phyloP scores from a whole-genome alignment of 2,113 vertebrate species.

The Numenius arquata region DNA sequence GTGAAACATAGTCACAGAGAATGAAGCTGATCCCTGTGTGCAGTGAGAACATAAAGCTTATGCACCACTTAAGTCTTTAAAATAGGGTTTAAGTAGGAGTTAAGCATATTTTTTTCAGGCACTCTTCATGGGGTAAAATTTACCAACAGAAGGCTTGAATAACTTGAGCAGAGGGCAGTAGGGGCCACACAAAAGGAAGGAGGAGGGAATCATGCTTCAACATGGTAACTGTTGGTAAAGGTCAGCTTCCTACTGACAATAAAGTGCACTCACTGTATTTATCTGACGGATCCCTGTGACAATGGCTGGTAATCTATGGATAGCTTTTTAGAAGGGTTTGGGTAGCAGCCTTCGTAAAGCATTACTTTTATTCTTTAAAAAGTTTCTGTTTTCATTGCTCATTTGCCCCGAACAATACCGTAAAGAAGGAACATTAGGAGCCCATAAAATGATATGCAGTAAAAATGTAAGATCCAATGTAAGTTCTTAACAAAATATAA shows the following conservation, averaged over 20 bases:
- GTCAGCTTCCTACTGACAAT: constrained; percentile 53
- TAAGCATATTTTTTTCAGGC: constrained; percentile 35
- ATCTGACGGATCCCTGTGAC: constrained; percentile 66
- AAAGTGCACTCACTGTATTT: constrained; percentile 69
- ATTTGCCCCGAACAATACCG: not conserved
- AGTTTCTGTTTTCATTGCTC: not conserved
- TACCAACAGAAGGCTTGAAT: constrained; percentile 51
- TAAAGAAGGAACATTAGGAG: not conserved
- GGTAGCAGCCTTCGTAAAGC: not conserved
- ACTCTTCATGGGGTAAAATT: constrained; percentile 49
- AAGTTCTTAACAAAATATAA: not conserved
- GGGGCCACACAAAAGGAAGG: constrained; percentile 42
- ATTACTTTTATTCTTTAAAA: not conserved
- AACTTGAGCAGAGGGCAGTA: constrained; percentile 37
- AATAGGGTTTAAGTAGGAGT: constrained; percentile 33
- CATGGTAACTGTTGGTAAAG: constrained; percentile 43
- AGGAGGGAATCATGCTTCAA: constrained; percentile 48
- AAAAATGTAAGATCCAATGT: not conserved
- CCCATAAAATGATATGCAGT: not conserved
- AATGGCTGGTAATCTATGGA: constrained; percentile 61
- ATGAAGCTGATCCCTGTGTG: not conserved
- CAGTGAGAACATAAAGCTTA: constrained; percentile 19
- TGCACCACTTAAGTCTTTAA: constrained; percentile 22
- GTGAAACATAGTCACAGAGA: not conserved
- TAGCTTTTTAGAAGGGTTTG: constrained; percentile 29